A percentile compares a stretch with the other conserved stretches of the same genome.
Evolutionary conservation across 2,888 invertebrate genomes (phyloP).

Genomic region (Chelonus formosanus): DNA sequence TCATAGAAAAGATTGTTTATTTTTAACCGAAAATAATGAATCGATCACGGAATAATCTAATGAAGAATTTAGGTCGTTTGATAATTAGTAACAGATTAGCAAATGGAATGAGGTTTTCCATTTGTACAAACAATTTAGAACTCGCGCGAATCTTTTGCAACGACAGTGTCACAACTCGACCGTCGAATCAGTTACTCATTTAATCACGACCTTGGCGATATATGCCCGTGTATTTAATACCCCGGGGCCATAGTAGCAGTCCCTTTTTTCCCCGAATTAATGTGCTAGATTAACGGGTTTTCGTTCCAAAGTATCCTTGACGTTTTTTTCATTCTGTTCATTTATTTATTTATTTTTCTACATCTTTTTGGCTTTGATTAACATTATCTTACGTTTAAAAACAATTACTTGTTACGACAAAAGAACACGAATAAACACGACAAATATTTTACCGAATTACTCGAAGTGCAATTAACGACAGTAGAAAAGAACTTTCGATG

Average conservation of each 20-base stretch:
- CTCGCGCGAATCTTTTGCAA: slow-evolving; percentile 31
- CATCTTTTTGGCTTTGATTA: neutral
- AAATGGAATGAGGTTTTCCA: slow-evolving; percentile 13
- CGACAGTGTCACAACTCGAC: slow-evolving; percentile 32
- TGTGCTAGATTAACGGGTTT: slow-evolving; percentile 16
- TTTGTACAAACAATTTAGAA: slow-evolving; percentile 19
- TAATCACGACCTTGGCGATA: slow-evolving; percentile 29
- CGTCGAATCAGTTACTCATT: slow-evolving; percentile 28
- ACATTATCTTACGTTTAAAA: neutral
- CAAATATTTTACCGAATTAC: too few species aligned
- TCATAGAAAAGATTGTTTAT: too few species aligned
- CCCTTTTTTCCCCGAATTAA: slow-evolving; percentile 20
- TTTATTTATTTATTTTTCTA: slow-evolving; percentile 10
- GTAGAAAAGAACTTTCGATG: slow-evolving; percentile 49
- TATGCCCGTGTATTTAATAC: slow-evolving; percentile 19
- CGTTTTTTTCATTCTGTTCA: slow-evolving; percentile 2
- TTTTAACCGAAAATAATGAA: neutral
- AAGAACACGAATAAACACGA: neutral
- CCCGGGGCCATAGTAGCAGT: slow-evolving; percentile 20
- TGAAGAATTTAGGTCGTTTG: neutral
- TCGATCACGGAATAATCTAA: slow-evolving; percentile 1
- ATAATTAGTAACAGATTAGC: slow-evolving; percentile 15
- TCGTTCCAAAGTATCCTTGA: slow-evolving; percentile 23
- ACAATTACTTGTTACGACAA: neutral
- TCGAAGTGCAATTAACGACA: too few species aligned